Conservation (phyloP, 2,888 invertebrate genomes). For the Serrognathus titanus region DNA sequence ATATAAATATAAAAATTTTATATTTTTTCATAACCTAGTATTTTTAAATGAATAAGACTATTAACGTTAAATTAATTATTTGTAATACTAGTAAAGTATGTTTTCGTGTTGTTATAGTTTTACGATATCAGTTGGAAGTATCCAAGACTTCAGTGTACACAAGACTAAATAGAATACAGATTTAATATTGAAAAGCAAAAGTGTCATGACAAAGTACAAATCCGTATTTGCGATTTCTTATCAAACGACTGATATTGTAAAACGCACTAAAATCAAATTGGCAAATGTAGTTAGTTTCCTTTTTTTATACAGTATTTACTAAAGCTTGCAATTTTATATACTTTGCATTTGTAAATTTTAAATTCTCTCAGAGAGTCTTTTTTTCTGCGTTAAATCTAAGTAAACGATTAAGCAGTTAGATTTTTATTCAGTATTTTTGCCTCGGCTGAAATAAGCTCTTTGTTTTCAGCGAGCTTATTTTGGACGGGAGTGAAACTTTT, state of each 20-base stretch:
- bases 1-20: constrained; percentile 12
- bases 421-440: constrained; percentile 1
- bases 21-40: constrained; percentile 13
- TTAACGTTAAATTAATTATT: constrained; percentile 4
- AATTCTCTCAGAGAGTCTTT: constrained; percentile 3
- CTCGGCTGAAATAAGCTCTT: too few relatives aligned
- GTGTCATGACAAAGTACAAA: constrained; percentile 10
- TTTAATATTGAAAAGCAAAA: constrained; percentile 10
- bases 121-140: not conserved
- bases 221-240: constrained; percentile 15
- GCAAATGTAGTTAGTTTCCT: constrained; percentile 18
- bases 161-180: constrained; percentile 4
- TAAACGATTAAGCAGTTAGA: constrained; percentile 1
- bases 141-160: constrained; percentile 7
- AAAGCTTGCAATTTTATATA: constrained; percentile 30
- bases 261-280: constrained; percentile 6
- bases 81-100: not conserved
- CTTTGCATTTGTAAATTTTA: constrained; percentile 18
- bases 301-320: constrained; percentile 31
- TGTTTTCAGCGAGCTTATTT: too few relatives aligned
- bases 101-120: constrained; percentile 5
- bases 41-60: not conserved
- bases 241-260: constrained; percentile 19
- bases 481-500: constrained; percentile 4
- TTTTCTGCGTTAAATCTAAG: not conserved